Evolutionary conservation across 1,140 invertebrate genomes (phyloP), one percentile per base, ranked within the genome.

Genomic region (Lutraria rhynchaena): DNA sequence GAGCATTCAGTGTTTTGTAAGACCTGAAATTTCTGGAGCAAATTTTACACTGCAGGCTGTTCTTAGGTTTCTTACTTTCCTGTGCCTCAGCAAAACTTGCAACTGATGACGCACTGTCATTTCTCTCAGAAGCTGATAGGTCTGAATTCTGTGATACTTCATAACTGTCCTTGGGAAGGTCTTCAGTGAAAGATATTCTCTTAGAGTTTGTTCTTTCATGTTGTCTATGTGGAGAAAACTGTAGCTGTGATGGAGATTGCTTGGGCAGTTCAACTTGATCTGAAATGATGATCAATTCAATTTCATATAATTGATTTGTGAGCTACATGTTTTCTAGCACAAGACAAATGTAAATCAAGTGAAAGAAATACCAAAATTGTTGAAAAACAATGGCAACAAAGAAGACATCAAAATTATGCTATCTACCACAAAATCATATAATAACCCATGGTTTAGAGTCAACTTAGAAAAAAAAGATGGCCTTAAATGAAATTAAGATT

Each of bases 41-140:
- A 13, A 80, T 57, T 44, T 70, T 69, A 49, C 76, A 80, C 51
- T 80, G 63, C 51, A 80, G 31, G 3, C 22, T 37, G 31, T 37
- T 70, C 9, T 60, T 75, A 33, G 17, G 46, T 9, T 1, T 37
- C 51, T 53, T 53, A 11, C 24, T 60, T 3, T 60, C 37, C 22
- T 58, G 53, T 31, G 46, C 63, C 7, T 69, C 76, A 17, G 24
- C 49, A 60, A 80, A 80, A 60, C 76, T 80, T 1, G 76, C 60
- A 1, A 80, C 63, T 15, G 76, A 70, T n/a, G 76, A 80, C 7
- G 76, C 76, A 70, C 76, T 69, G 35, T 80, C 63, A 49, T 80
- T 80, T 41, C 63, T 69, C 41, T 69, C 63, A 37, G 73, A 44
- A 2, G 58, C 73, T 19, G 44, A 77, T 27, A 77, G 24, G 29